phyloP scores from a whole-genome alignment of 2,888 invertebrate genomes.

The Branchipolynoe longqiensis region DNA sequence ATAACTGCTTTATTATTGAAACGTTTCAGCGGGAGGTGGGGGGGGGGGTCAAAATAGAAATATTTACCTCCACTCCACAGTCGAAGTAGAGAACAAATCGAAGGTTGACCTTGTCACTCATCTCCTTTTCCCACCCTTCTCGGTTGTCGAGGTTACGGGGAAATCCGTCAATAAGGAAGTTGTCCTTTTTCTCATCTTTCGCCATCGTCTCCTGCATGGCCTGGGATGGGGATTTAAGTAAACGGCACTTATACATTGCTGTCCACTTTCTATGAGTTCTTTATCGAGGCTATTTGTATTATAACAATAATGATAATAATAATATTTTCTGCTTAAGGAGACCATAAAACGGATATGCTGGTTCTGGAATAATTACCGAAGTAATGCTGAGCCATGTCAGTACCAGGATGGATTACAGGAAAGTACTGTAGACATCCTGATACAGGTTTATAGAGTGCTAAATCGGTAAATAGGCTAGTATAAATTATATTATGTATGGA shows the following conservation, averaged over 20 bases:
- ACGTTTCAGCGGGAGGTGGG: neutral
- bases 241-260: neutral
- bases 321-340: too few relatives aligned
- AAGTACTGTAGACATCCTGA: too few relatives aligned
- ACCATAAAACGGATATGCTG: too few relatives aligned
- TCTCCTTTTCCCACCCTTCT: constrained; percentile 93
- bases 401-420: too few relatives aligned
- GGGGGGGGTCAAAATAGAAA: neutral
- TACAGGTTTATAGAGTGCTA: too few relatives aligned
- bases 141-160: constrained; percentile 98
- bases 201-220: constrained; percentile 78
- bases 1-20: neutral
- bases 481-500: neutral
- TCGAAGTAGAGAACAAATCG: constrained; percentile 96
- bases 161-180: constrained; percentile 98
- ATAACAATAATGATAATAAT: too few relatives aligned
- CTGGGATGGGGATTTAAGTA: constrained; percentile 72
- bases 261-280: neutral
- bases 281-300: neutral
- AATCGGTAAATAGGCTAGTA: neutral
- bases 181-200: constrained; percentile 84
- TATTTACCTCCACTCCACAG: constrained; percentile 87
- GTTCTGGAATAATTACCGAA: too few relatives aligned
- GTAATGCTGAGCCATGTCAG: too few relatives aligned
- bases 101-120: constrained; percentile 91